Conservation (phyloP, 2,113 vertebrate species). For the Cnemophilus loriae region DNA sequence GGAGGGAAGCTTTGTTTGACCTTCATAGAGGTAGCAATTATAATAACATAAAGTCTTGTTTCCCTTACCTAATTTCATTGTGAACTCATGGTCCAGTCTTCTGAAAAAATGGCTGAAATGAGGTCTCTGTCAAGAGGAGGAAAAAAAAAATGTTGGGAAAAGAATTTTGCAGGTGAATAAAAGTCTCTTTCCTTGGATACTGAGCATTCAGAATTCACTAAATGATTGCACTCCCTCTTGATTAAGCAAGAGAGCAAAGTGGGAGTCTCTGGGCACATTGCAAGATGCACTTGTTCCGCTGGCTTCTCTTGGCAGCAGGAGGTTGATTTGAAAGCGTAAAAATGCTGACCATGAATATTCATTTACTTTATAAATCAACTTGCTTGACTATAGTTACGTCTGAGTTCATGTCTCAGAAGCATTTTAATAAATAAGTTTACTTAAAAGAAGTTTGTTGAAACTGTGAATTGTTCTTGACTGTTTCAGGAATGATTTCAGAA, state of each 20-base stretch:
- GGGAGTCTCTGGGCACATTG: neutral
- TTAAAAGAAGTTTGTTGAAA: neutral
- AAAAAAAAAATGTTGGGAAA: neutral
- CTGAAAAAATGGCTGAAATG: neutral
- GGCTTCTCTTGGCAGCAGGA: neutral
- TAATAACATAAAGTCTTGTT: neutral
- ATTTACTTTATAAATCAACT: constrained; percentile 19
- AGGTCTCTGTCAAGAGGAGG: neutral
- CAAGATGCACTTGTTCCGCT: neutral
- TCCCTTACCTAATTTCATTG: neutral
- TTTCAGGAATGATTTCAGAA: neutral
- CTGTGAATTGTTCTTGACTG: neutral
- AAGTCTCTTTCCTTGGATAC: neutral
- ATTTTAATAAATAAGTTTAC: neutral
- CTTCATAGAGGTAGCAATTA: neutral
- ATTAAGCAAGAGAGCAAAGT: neutral
- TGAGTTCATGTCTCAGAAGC: neutral
- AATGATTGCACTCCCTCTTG: neutral
- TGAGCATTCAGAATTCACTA: neutral
- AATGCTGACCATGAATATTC: constrained; percentile 16
- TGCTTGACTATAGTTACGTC: neutral
- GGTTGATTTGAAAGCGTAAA: neutral
- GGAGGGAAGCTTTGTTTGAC: neutral
- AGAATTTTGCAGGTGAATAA: neutral
- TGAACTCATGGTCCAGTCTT: neutral